These are phyloP conservation scores for Danio rerio DNA, from an alignment of 2,113 vertebrate genomes.

Conservation along the genomic window GRCz12tu NC_133178.1:23356001-23356500, in stretches of 20 bases:
- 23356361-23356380: too few relatives aligned
- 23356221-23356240: neutral
- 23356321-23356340: conserved; percentile 52
- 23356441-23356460: too few relatives aligned
- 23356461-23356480: too few relatives aligned
- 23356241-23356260: conserved; percentile 52
- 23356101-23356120: conserved; percentile 51
- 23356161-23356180: neutral
- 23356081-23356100: conserved; percentile 65
- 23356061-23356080: conserved; percentile 41
- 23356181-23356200: neutral
- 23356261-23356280: conserved; percentile 38
- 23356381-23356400: too few relatives aligned
- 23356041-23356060: neutral
- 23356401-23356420: too few relatives aligned
- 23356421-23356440: too few relatives aligned
- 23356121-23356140: conserved; percentile 38
- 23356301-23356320: conserved; percentile 4
- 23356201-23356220: conserved; percentile 59
- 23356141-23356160: neutral
- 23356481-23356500: neutral
- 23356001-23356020: too few relatives aligned
- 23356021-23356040: neutral
- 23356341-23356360: conserved; percentile 47
- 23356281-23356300: conserved; percentile 60